Base-by-base conservation (phyloP, 2,113 vertebrate species). In the Corvus moneduloides region DNA sequence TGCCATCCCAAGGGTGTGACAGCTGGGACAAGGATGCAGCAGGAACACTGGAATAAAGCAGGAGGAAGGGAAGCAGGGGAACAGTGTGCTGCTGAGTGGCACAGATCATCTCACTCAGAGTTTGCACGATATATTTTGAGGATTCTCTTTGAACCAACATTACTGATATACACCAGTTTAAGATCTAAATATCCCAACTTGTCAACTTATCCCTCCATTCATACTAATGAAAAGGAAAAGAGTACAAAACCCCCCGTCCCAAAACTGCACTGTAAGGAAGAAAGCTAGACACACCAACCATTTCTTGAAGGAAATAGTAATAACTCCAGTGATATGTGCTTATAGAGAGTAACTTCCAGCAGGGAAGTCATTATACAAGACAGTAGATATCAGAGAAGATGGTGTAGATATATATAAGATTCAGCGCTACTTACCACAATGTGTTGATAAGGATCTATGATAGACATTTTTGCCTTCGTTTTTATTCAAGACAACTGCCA, bases 351-450 rank as follows among this genome's bases (percentile, higher is more conserved):
- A 84, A 54, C 41, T 85, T 66, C 24, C 51, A 32, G 54, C 3
- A 81, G 12, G 11, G 55, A 33, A 64, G 35, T 30, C 13, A 43
- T 32, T 46, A 51, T 11, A 79, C 8, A 5, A 84, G 78, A 51
- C 19, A 80, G 16, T 6, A 59, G 16, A 39, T 16, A 84, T 22
- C 62, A 69, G 6, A 84, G 27, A 51, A 74, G 32, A 54, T 6
- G 24, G 11, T 2, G n/a, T 17, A 59, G 58, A 44, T 9, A 56
- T 8, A 77, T 6, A 22, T 41, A 85, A 68, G 32, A 93, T 41
- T 73, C 80, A 96, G 68, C 69, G 61, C 52, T 90, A 99, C 99
- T 99, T 97, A 99, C 99, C 96, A 99, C 99, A 91, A 99, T 99
- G 86, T 98, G 98, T 86, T 99, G 98, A 93, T 98, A 99, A 46